A percentile compares a stretch with the other conserved stretches of the same genome.
Conservation (phyloP, 2,113 vertebrate species). For the Orientallactaga bullata region DNA sequence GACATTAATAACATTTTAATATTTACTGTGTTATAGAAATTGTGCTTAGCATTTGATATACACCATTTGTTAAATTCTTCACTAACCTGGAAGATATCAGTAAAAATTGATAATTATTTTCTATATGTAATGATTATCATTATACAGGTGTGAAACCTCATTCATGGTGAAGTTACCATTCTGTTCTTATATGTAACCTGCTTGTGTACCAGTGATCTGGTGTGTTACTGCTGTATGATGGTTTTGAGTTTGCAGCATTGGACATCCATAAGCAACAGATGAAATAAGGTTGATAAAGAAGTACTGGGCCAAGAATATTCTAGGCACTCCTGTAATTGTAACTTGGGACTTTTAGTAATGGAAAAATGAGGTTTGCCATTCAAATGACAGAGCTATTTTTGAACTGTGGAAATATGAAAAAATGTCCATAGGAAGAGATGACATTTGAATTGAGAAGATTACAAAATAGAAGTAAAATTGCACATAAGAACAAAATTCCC, state of each 20-base stretch:
- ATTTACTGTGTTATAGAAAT: background rate
- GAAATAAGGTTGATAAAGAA: background rate
- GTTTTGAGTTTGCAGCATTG: background rate
- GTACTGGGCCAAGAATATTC: background rate
- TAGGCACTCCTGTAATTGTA: background rate
- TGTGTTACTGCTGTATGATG: background rate
- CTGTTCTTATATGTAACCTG: background rate
- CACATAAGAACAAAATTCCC: background rate
- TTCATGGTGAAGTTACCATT: background rate
- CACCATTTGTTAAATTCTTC: background rate
- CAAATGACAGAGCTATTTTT: constrained; percentile 39
- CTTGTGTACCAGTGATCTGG: background rate
- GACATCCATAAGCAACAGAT: background rate
- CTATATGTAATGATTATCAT: background rate
- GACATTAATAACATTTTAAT: background rate
- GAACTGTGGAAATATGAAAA: background rate
- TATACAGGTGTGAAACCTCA: background rate
- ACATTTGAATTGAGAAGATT: constrained; percentile 41
- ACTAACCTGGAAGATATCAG: background rate
- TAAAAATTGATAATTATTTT: background rate
- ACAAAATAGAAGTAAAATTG: background rate
- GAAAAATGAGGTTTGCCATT: background rate
- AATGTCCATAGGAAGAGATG: background rate
- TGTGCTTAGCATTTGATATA: background rate
- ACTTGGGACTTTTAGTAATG: background rate